phyloP scores from a whole-genome alignment of 1,140 invertebrate species.

The Lithobius niger region DNA sequence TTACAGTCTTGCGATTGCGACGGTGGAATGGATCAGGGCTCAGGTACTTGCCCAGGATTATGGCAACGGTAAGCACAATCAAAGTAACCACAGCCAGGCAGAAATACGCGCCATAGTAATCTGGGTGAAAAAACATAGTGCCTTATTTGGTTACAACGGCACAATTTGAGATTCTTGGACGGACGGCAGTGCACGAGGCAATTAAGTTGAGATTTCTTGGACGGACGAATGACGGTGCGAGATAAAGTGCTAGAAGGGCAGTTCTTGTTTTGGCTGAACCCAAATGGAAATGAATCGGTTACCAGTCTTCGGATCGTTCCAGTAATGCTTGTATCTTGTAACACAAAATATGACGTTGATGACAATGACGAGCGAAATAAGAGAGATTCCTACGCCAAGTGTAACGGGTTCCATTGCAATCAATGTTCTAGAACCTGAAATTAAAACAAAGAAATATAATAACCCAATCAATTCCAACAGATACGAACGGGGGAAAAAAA shows the following conservation, averaged over 20 bases:
- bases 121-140: neutral
- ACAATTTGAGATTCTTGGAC: neutral
- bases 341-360: neutral
- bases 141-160: neutral
- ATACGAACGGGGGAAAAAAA: no score
- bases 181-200: neutral
- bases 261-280: constrained; percentile 7
- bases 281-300: constrained; percentile 10
- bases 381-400: neutral
- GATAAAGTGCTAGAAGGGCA: neutral
- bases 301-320: constrained; percentile 10
- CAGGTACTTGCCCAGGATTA: neutral
- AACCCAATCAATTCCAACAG: no score
- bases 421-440: neutral
- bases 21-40: neutral
- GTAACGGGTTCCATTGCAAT: constrained; percentile 6
- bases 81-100: neutral
- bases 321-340: constrained; percentile 7
- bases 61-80: neutral
- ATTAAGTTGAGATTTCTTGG: neutral
- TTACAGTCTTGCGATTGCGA: neutral
- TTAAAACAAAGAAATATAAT: neutral
- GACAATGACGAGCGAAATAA: neutral
- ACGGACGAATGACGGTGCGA: neutral
- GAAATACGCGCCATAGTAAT: constrained; percentile 5